Evolutionary conservation across 2,113 vertebrate species (phyloP).

Genomic region (Hippocampus barbouri): DNA sequence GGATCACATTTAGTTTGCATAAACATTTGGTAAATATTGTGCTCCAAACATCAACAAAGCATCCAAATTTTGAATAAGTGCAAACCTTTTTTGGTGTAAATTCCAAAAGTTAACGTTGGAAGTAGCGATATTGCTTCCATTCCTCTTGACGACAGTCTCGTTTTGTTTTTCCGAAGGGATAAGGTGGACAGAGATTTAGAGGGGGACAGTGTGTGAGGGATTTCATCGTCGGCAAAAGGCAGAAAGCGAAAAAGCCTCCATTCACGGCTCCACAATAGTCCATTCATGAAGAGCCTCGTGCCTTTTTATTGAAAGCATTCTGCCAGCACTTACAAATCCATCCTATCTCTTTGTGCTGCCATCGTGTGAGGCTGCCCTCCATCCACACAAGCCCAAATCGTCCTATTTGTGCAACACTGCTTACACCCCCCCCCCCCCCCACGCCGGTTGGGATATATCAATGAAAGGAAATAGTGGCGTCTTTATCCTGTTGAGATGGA

Average conservation of each 20-base stretch:
- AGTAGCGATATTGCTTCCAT: conserved; percentile 1
- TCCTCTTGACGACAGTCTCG: conserved; percentile 16
- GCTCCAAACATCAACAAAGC: background rate
- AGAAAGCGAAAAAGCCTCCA: conserved; percentile 39
- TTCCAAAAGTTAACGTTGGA: conserved; percentile 16
- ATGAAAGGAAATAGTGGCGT: conserved; percentile 41
- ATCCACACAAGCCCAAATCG: conserved; percentile 59
- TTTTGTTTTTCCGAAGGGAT: conserved; percentile 40
- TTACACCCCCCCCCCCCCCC: conserved; percentile 44
- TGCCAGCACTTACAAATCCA: conserved; percentile 55
- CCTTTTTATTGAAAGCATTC: conserved; percentile 72
- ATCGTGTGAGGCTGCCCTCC: conserved; percentile 57
- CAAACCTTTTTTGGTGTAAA: conserved; percentile 9
- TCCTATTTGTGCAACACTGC: conserved; percentile 66
- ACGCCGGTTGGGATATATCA: conserved; percentile 22
- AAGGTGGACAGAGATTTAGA: conserved; percentile 50
- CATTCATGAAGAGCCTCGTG: conserved; percentile 67
- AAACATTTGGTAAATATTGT: background rate
- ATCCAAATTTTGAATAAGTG: background rate
- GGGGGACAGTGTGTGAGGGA: conserved; percentile 29
- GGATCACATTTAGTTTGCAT: background rate
- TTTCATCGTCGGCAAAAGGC: conserved; percentile 33
- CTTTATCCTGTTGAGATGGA: conserved; percentile 51
- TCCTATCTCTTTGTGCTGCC: conserved; percentile 62
- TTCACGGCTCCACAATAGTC: conserved; percentile 67